phyloP scores from a whole-genome alignment of 2,888 invertebrate species.

The Drosophila falleni region DNA sequence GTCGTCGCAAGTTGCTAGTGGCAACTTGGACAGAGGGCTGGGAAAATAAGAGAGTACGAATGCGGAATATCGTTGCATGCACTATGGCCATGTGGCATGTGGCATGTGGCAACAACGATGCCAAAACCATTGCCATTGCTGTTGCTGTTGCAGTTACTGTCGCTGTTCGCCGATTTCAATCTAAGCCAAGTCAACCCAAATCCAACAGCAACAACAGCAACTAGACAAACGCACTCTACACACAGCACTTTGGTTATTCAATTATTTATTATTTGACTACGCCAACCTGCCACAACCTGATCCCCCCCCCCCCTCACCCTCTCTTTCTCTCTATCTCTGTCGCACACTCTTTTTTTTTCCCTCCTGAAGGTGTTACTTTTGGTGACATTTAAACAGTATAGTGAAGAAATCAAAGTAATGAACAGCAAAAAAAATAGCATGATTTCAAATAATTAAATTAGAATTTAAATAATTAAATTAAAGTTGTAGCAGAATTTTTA shows the following conservation, averaged over 20 bases:
- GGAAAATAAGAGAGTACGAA: slow-evolving; percentile 1
- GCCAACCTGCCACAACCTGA: slow-evolving; percentile 19
- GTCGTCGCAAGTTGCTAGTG: slow-evolving; percentile 44
- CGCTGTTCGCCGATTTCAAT: slow-evolving; percentile 58
- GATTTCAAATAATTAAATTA: neutral
- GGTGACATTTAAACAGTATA: slow-evolving; percentile 15
- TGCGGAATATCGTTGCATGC: slow-evolving; percentile 31
- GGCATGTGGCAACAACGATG: slow-evolving; percentile 48
- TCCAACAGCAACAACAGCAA: slow-evolving; percentile 19
- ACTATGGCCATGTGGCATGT: slow-evolving; percentile 45
- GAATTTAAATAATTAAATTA: too few species aligned
- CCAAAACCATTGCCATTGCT: too few species aligned
- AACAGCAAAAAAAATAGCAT: neutral
- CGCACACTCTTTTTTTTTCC: too few species aligned
- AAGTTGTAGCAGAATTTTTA: too few species aligned
- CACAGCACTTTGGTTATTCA: slow-evolving; percentile 57
- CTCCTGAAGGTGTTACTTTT: slow-evolving; percentile 4
- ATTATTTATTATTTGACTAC: slow-evolving; percentile 66
- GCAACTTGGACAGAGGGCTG: slow-evolving; percentile 16
- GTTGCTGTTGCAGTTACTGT: slow-evolving; percentile 38
- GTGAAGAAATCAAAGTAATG: slow-evolving; percentile 1
- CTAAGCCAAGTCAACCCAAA: slow-evolving; percentile 58
- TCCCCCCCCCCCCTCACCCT: neutral
- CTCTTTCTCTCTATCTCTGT: neutral
- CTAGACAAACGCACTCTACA: slow-evolving; percentile 48